Percentiles rank a stretch among this genome's conserved stretches.
phyloP scores from a whole-genome alignment of 2,888 invertebrate genomes.

The Tachystola acroxantha region DNA sequence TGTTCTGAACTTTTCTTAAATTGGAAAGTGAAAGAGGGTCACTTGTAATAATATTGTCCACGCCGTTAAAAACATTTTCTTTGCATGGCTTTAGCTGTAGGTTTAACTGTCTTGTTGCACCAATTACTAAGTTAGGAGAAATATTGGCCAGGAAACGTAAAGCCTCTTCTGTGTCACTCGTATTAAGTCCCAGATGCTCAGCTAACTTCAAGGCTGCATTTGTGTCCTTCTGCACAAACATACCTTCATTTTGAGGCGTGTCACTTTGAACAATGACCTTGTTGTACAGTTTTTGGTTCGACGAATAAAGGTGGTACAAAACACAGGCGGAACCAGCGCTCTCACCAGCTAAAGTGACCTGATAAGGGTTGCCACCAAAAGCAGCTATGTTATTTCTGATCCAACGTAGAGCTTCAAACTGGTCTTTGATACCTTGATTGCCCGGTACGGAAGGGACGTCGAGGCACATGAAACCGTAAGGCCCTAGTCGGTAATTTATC shows the following conservation, averaged over 20 bases:
- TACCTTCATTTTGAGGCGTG: conserved; percentile 50
- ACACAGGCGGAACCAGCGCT: conserved; percentile 57
- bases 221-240: conserved; percentile 49
- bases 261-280: conserved; percentile 65
- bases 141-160: conserved; percentile 39
- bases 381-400: conserved; percentile 53
- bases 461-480: conserved; percentile 65
- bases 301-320: conserved; percentile 54
- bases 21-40: conserved; percentile 54
- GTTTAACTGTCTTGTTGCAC: conserved; percentile 41
- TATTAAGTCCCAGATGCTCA: conserved; percentile 48
- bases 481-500: conserved; percentile 62
- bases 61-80: conserved; percentile 57
- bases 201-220: conserved; percentile 52
- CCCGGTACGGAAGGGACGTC: conserved; percentile 53
- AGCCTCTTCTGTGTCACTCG: conserved; percentile 47
- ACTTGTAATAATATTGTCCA: conserved; percentile 52
- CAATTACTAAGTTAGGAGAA: conserved; percentile 46
- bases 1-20: conserved; percentile 45
- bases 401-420: conserved; percentile 54
- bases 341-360: conserved; percentile 61
- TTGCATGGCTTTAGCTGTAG: conserved; percentile 52
- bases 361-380: conserved; percentile 65
- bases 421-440: conserved; percentile 67
- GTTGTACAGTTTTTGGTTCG: conserved; percentile 53